phyloP scores from a whole-genome alignment of 2,888 invertebrate genomes.

The Congeria kusceri region DNA sequence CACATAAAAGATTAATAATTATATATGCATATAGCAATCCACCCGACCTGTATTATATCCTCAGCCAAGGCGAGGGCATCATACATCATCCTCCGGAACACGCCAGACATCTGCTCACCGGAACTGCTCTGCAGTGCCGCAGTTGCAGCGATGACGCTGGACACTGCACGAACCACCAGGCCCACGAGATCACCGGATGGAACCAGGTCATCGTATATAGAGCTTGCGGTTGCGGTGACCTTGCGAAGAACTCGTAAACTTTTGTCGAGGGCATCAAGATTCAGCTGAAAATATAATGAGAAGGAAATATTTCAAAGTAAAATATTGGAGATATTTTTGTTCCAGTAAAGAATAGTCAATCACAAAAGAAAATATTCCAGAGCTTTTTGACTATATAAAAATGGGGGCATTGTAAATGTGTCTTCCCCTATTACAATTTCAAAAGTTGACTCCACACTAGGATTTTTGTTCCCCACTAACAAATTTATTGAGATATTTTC shows the following conservation, averaged over 20 bases:
- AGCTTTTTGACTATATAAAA: too few relatives aligned
- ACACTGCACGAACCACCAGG: constrained; percentile 67
- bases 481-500: too few relatives aligned
- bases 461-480: too few relatives aligned
- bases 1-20: too few relatives aligned
- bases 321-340: too few relatives aligned
- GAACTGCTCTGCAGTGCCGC: constrained; percentile 16
- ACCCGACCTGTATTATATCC: constrained; percentile 65
- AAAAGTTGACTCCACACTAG: too few relatives aligned
- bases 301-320: too few relatives aligned
- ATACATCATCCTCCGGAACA: constrained; percentile 46
- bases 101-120: constrained; percentile 23
- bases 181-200: constrained; percentile 65
- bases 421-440: too few relatives aligned
- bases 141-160: constrained; percentile 74
- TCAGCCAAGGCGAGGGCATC: constrained; percentile 59
- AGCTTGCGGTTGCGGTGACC: constrained; percentile 45
- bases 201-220: constrained; percentile 48
- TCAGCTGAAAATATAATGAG: constrained; percentile 63
- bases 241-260: constrained; percentile 64
- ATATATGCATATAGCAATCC: too few relatives aligned
- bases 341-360: too few relatives aligned
- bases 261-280: constrained; percentile 51
- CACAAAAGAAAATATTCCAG: too few relatives aligned
- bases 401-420: too few relatives aligned